These are phyloP conservation scores for Leptoteleia sp. DNA, from an alignment of 1,140 invertebrate genomes.

Conservation along the genomic window DNA sequence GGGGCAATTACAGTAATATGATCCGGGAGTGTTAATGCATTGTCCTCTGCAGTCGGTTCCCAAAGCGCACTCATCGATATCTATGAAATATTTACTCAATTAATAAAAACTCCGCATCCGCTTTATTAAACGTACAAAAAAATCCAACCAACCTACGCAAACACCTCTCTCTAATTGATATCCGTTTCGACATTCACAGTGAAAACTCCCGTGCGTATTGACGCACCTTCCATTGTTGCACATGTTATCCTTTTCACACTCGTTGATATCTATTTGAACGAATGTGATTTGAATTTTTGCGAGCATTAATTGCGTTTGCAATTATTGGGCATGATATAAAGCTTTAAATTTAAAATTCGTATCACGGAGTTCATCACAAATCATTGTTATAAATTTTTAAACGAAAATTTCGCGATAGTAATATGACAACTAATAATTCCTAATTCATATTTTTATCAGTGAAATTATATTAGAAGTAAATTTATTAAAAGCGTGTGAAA, in stretches of 20 bases:
- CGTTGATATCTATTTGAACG: constrained; percentile 83
- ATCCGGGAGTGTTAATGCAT: constrained; percentile 83
- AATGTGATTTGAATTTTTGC: too few relatives aligned
- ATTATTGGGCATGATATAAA: too few relatives aligned
- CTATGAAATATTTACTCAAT: constrained; percentile 69
- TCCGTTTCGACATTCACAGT: constrained; percentile 89
- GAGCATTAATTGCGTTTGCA: too few relatives aligned
- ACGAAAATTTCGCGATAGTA: too few relatives aligned
- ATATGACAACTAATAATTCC: too few relatives aligned
- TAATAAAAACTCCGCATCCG: constrained; percentile 24
- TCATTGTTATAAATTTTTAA: too few relatives aligned
- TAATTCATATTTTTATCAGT: too few relatives aligned
- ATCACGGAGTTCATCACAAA: too few relatives aligned
- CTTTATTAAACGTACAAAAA: constrained; percentile 27
- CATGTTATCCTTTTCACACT: constrained; percentile 83
- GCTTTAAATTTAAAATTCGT: too few relatives aligned
- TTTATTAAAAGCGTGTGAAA: too few relatives aligned
- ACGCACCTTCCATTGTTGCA: constrained; percentile 86
- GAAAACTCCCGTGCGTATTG: constrained; percentile 91
- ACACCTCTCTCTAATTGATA: constrained; percentile 83
- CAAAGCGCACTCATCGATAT: constrained; percentile 86
- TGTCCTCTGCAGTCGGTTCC: constrained; percentile 79
- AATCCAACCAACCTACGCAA: constrained; percentile 83
- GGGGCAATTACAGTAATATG: constrained; percentile 84
- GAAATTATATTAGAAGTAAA: too few relatives aligned